Evolutionary conservation across 2,113 vertebrate genomes (phyloP), one percentile per base, ranked within the genome.

Genomic region (Chunga burmeisteri): DNA sequence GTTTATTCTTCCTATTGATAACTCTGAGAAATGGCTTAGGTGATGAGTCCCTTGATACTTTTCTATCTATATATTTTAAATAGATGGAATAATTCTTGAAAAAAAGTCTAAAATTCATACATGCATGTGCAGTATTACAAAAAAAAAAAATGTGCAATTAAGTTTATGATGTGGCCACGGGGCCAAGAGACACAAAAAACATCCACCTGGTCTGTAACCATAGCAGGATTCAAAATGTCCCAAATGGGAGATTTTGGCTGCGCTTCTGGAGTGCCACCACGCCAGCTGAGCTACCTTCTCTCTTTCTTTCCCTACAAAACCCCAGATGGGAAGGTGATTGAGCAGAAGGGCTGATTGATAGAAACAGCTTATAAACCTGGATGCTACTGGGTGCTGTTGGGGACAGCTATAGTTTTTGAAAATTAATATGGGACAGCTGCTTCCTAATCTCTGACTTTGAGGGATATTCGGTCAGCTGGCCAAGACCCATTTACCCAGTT

Each of bases 101-200:
- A 65, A 75, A 78, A 38, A 40, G 9, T 12, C 30, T 68, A 25
- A 40, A 81, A 82, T 53, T 88, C 42, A 46, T 42, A 49, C 4
- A 16, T 0, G 3, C 3, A 26, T 30, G 10, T 47, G 13, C 9
- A 56, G 25, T 8, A 27, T 38, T 21, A 2, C 32, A 56, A 40
- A 42, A 70, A 46, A 66, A 49, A 26, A 66, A 32, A 27, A 4
- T 2, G 5, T 10, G 47, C 8, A 32, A 0, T 70, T 18, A 27
- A 25, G 3, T 78, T 91, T 52, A 40, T 23, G 7, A 47, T 0
- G 1, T 42, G 14, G 16, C 17, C 42, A n/a, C 1, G 0, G 25
- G 53, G 55, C 22, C 53, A 78, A 81, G 9, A 42, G 36, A n/a
- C 59, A 56, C 52, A 63, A 38, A 53, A 30, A 7, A 0, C 0